Percentiles rank a stretch among this genome's conserved stretches.
Evolutionary conservation across 2,888 invertebrate genomes (phyloP).

Genomic region (Siphonodentalium dalli): DNA sequence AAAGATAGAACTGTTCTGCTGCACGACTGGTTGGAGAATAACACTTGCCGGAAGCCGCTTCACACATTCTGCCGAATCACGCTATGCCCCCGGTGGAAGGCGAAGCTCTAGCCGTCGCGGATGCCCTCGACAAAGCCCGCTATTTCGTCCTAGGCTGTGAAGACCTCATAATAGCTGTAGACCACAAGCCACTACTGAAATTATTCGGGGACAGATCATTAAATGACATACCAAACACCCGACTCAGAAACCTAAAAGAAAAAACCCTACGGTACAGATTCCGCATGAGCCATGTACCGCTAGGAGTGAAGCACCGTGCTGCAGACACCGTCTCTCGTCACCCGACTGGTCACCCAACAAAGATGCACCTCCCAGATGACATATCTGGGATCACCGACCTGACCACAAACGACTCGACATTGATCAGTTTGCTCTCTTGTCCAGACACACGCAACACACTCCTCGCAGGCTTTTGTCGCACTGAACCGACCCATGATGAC

Average conservation of each 20-base stretch:
- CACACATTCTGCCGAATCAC: slow-evolving; percentile 25
- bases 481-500: too few relatives aligned
- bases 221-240: neutral
- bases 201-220: too few relatives aligned
- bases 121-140: slow-evolving; percentile 22
- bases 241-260: neutral
- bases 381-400: too few relatives aligned
- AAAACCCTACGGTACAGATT: neutral
- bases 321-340: too few relatives aligned
- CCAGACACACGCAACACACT: too few relatives aligned
- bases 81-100: slow-evolving; percentile 30
- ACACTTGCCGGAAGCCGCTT: slow-evolving; percentile 32
- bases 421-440: too few relatives aligned
- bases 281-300: too few relatives aligned
- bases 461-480: too few relatives aligned
- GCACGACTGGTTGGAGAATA: slow-evolving; percentile 28
- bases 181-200: slow-evolving; percentile 2
- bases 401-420: too few relatives aligned
- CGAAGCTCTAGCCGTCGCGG: slow-evolving; percentile 22
- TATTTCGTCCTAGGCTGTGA: slow-evolving; percentile 4
- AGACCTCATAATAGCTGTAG: neutral
- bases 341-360: too few relatives aligned
- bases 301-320: too few relatives aligned
- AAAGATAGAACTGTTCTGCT: slow-evolving; percentile 23
- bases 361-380: too few relatives aligned